phyloP scores from a whole-genome alignment of 2,888 invertebrate species.

The Neuroscelio doddi region DNA sequence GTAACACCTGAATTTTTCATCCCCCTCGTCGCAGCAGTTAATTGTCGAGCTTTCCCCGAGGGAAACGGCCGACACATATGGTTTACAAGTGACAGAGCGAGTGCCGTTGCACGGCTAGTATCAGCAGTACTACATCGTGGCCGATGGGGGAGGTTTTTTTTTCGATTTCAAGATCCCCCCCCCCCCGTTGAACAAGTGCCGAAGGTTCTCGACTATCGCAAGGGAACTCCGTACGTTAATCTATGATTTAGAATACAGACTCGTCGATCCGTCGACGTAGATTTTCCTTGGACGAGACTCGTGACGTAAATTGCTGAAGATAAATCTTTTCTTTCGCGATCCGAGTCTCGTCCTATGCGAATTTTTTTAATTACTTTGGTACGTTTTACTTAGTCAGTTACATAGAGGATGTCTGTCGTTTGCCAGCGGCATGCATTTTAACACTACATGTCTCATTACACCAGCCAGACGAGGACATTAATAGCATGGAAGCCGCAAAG shows the following conservation, averaged over 20 bases:
- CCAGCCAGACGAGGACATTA: slow-evolving; percentile 3
- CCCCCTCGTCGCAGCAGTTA: slow-evolving; percentile 27
- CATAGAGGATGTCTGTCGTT: slow-evolving; percentile 54
- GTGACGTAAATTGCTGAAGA: too few relatives aligned
- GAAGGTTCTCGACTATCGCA: too few relatives aligned
- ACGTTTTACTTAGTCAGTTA: slow-evolving; percentile 53
- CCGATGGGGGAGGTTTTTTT: slow-evolving; percentile 3
- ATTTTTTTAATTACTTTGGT: too few relatives aligned
- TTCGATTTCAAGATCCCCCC: too few relatives aligned
- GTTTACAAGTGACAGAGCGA: slow-evolving; percentile 28
- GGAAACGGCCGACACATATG: slow-evolving; percentile 14
- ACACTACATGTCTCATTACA: slow-evolving; percentile 16
- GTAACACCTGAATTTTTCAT: slow-evolving; percentile 33
- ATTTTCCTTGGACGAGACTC: too few relatives aligned
- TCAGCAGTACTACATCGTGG: slow-evolving; percentile 1
- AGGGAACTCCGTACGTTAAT: too few relatives aligned
- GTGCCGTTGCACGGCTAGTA: slow-evolving; percentile 12
- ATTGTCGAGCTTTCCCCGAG: slow-evolving; percentile 33
- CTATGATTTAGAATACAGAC: too few relatives aligned
- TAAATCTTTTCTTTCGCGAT: too few relatives aligned
- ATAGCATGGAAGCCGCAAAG: background rate
- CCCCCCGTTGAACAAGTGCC: too few relatives aligned
- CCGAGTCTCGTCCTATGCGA: slow-evolving; percentile 15
- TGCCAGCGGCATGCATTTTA: slow-evolving; percentile 58
- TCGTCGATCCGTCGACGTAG: too few relatives aligned